These are phyloP conservation scores for Dryadula phaetusa DNA, from an alignment of 2,888 invertebrate genomes.

Conservation along the genomic window DNA sequence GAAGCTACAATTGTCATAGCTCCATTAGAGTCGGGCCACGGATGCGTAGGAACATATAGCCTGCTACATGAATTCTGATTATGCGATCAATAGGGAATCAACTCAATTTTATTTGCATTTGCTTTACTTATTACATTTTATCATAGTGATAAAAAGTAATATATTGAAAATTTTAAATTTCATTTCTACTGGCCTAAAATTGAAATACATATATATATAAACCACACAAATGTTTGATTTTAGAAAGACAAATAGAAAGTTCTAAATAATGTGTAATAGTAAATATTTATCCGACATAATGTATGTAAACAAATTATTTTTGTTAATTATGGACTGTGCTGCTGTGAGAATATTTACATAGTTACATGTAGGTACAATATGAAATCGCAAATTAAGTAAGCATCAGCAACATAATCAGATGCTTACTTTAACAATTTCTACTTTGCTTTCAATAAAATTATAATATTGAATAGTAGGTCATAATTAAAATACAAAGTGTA, in stretches of 20 bases:
- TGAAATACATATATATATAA: neutral
- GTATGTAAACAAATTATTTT: neutral
- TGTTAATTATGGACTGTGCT: neutral
- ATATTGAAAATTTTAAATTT: too few relatives aligned
- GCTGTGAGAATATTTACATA: neutral
- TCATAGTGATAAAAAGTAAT: neutral
- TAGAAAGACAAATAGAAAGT: neutral
- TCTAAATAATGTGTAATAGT: neutral
- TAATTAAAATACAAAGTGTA: slow-evolving; percentile 42
- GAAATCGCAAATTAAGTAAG: neutral
- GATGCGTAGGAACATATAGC: slow-evolving; percentile 36
- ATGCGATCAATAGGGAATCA: slow-evolving; percentile 39
- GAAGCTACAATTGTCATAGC: slow-evolving; percentile 40
- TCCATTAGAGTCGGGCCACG: slow-evolving; percentile 42
- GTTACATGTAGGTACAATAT: neutral
- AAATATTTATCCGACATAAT: neutral
- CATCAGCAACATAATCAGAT: neutral
- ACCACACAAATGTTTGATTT: neutral
- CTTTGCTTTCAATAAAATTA: neutral
- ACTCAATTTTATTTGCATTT: slow-evolving; percentile 30
- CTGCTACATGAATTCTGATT: slow-evolving; percentile 44
- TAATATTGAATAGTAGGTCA: slow-evolving; percentile 12
- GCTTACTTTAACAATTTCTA: slow-evolving; percentile 20
- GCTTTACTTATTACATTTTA: neutral
- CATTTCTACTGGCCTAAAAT: neutral